Conservation (phyloP, 2,888 invertebrate genomes). For the Osmoderma eremita region DNA sequence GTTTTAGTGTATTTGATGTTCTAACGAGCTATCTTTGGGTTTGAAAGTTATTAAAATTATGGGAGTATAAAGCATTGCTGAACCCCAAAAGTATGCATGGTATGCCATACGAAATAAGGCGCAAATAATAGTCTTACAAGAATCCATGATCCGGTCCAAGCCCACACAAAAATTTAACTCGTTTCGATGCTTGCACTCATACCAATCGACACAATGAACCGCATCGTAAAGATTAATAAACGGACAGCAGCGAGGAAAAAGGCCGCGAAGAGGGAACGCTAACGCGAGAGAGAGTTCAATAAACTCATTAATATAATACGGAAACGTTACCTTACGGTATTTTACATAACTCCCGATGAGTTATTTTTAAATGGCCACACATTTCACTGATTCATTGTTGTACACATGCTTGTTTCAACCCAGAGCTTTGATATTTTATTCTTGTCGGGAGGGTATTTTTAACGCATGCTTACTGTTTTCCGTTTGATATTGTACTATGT, state of each 20-base stretch:
- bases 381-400: constrained; percentile 37
- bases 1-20: no score
- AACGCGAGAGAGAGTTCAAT: constrained; percentile 25
- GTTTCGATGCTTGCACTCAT: constrained; percentile 18
- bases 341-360: constrained; percentile 33
- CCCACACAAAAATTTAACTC: constrained; percentile 32
- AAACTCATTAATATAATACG: constrained; percentile 33
- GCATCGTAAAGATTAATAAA: constrained; percentile 34
- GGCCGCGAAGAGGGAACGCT: constrained; percentile 12
- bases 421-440: constrained; percentile 41
- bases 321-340: constrained; percentile 37
- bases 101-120: not conserved
- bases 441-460: constrained; percentile 21
- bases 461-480: constrained; percentile 12
- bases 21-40: no score
- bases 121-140: constrained; percentile 10
- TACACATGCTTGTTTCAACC: constrained; percentile 42
- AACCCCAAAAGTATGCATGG: not conserved
- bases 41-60: no score
- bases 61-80: no score
- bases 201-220: constrained; percentile 34
- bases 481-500: constrained; percentile 17
- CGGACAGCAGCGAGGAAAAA: constrained; percentile 20
- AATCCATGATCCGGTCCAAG: constrained; percentile 2
- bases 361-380: constrained; percentile 32